Evolutionary conservation across 1,140 invertebrate species (phyloP).

Genomic region (Drosophila bocki): DNA sequence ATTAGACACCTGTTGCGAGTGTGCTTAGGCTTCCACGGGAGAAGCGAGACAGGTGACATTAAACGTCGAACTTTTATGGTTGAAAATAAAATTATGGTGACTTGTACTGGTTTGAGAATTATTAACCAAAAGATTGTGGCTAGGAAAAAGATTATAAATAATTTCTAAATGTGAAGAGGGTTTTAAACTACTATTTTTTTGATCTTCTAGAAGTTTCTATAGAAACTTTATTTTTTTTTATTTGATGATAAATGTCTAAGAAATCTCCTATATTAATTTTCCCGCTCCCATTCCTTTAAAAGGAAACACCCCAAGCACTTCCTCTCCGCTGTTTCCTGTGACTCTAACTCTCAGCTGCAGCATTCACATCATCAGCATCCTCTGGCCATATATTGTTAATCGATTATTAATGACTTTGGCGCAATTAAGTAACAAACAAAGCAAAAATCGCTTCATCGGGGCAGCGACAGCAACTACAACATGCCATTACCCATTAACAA

Average conservation of each 20-base stretch:
- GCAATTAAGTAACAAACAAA: constrained; percentile 79
- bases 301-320: constrained; percentile 28
- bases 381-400: constrained; percentile 61
- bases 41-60: constrained; percentile 36
- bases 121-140: background rate
- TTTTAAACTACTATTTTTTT: background rate
- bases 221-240: constrained; percentile 13
- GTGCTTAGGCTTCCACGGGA: constrained; percentile 33
- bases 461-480: constrained; percentile 40
- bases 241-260: constrained; percentile 9
- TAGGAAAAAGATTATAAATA: background rate
- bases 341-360: background rate
- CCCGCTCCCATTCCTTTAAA: constrained; percentile 5
- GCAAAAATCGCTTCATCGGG: constrained; percentile 58
- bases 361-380: constrained; percentile 26
- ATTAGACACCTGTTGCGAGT: constrained; percentile 65
- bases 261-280: background rate
- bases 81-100: background rate
- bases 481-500: constrained; percentile 58
- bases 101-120: background rate
- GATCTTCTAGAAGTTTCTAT: background rate
- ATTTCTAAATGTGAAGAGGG: background rate
- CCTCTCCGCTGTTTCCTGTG: constrained; percentile 26
- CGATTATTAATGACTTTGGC: constrained; percentile 82
- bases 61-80: constrained; percentile 15